These are phyloP conservation scores for Australoheros scitulus DNA, from an alignment of 2,113 vertebrate genomes.

Conservation along the genomic window DNA sequence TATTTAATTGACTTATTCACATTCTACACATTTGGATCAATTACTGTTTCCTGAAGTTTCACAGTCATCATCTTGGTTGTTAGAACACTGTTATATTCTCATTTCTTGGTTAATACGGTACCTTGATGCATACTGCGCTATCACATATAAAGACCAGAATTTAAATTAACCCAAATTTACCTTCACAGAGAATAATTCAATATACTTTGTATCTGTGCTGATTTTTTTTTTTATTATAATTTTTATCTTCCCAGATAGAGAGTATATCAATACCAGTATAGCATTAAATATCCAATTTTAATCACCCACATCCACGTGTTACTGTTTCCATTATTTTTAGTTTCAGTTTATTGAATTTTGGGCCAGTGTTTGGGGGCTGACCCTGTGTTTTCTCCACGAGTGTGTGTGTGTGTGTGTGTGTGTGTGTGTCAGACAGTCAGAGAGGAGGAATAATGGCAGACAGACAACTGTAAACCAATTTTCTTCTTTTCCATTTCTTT, in stretches of 20 bases:
- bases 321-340: constrained; percentile 1
- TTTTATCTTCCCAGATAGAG: background rate
- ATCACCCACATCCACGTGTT: background rate
- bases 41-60: too few relatives aligned
- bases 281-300: background rate
- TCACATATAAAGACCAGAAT: background rate
- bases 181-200: background rate
- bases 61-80: too few relatives aligned
- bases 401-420: background rate
- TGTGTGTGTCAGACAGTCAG: background rate
- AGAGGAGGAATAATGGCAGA: constrained; percentile 41
- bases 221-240: background rate
- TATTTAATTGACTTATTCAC: too few relatives aligned
- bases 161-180: background rate
- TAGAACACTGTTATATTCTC: too few relatives aligned
- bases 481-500: constrained; percentile 44
- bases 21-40: too few relatives aligned
- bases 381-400: constrained; percentile 8
- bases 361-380: background rate
- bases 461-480: constrained; percentile 54
- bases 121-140: background rate
- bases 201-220: background rate
- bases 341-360: constrained; percentile 15
- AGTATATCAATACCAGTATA: background rate
- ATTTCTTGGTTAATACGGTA: background rate